Percentiles rank a stretch among this genome's conserved stretches.
Evolutionary conservation across 2,888 invertebrate species (phyloP).

Genomic region (Oscheius onirici): DNA sequence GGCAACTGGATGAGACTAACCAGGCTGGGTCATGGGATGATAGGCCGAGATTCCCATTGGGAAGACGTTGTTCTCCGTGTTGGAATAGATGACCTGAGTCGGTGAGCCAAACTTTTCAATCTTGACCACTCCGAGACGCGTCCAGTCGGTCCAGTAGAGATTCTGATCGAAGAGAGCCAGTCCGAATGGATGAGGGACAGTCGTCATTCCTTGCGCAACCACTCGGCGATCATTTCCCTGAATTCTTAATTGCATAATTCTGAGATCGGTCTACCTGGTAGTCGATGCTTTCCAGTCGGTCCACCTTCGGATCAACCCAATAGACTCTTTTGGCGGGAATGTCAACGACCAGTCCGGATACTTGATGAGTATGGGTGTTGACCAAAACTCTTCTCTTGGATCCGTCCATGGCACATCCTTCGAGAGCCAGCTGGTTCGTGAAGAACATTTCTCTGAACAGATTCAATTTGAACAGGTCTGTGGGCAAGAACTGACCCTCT

Average conservation of each 20-base stretch:
- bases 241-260: no score
- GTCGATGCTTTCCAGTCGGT: conserved; percentile 94
- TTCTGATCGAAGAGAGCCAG: conserved; percentile 91
- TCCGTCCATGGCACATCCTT: conserved; percentile 94
- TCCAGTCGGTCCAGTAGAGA: conserved; percentile 96
- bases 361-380: conserved; percentile 90
- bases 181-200: conserved; percentile 95
- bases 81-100: conserved; percentile 64
- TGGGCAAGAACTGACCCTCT: conserved; percentile 77
- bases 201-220: conserved; percentile 67
- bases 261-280: conserved; percentile 84
- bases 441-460: conserved; percentile 75
- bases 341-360: conserved; percentile 80
- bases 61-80: conserved; percentile 69
- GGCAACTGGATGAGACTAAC: background rate
- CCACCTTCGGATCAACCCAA: conserved; percentile 94
- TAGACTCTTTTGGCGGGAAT: conserved; percentile 88
- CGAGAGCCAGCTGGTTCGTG: conserved; percentile 77
- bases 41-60: conserved; percentile 71
- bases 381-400: conserved; percentile 85
- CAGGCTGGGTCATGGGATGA: conserved; percentile 68
- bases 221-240: conserved; percentile 77
- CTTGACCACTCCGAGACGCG: conserved; percentile 66
- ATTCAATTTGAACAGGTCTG: background rate
- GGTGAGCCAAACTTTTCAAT: conserved; percentile 70